phyloP scores from a whole-genome alignment of 2,797 vertebrate species.

The Chiloscyllium punctatum region DNA sequence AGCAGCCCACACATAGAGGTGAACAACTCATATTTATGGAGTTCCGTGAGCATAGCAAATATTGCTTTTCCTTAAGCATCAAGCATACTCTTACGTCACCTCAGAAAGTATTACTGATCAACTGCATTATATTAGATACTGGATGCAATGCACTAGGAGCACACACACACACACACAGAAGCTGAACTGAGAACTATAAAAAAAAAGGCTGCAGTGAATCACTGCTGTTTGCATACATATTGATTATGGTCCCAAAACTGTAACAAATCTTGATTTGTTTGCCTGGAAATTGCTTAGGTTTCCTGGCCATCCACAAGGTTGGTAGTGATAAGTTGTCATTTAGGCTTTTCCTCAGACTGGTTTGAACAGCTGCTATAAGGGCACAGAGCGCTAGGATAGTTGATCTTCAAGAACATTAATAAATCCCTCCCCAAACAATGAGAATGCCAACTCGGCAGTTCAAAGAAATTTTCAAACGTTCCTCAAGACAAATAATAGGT shows the following conservation, averaged over 20 bases:
- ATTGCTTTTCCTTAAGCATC: not conserved
- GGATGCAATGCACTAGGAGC: not conserved
- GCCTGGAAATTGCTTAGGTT: not conserved
- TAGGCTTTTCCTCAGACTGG: not conserved
- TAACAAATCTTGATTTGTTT: slow-evolving; percentile 7
- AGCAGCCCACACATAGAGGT: not conserved
- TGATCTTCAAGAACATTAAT: not conserved
- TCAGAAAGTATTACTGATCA: not conserved
- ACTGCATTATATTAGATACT: not conserved
- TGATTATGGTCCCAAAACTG: not conserved
- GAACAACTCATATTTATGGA: not conserved
- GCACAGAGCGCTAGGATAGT: not conserved
- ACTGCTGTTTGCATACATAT: not conserved
- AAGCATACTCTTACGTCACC: not conserved
- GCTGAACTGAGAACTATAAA: not conserved
- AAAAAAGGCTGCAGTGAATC: not conserved
- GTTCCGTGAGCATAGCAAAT: not conserved
- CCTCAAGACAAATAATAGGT: not conserved
- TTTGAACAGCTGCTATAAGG: not conserved
- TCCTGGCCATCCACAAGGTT: not conserved
- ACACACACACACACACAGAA: not conserved
- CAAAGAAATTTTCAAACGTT: not conserved
- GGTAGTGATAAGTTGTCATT: not conserved
- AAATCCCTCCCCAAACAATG: not conserved
- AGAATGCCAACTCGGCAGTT: not conserved